These are phyloP conservation scores for Anguilla obscura DNA, from an alignment of 2,797 vertebrate species.

Conservation along the genomic window DNA sequence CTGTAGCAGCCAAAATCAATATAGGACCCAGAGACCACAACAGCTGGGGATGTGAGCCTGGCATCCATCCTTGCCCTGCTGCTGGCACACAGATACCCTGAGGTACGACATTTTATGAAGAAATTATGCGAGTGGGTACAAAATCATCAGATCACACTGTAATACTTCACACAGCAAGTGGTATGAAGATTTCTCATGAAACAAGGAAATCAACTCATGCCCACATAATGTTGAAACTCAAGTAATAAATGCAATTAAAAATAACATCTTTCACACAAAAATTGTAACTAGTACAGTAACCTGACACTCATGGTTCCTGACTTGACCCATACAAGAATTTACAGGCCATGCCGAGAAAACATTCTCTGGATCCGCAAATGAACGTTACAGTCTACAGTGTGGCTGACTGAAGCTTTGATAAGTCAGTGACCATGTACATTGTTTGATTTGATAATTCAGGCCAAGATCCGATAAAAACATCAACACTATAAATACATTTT, in stretches of 20 bases:
- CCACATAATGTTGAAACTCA: neutral
- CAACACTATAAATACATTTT: neutral
- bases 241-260: conserved; percentile 13
- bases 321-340: neutral
- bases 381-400: neutral
- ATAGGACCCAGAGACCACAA: neutral
- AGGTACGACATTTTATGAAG: neutral
- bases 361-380: neutral
- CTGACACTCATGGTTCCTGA: neutral
- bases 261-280: neutral
- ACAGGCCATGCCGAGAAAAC: neutral
- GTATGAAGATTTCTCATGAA: neutral
- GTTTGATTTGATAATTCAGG: neutral
- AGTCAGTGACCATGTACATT: neutral
- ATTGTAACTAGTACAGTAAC: neutral
- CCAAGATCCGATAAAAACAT: neutral
- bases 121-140: neutral
- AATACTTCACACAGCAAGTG: neutral
- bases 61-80: neutral
- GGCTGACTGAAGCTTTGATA: neutral
- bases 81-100: neutral
- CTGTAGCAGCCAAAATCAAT: neutral
- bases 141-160: neutral
- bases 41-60: neutral
- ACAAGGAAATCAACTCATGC: neutral